Evolutionary conservation across 92 coral and sea anemone species (phyloP).

Genomic region (Plumapathes pennacea): DNA sequence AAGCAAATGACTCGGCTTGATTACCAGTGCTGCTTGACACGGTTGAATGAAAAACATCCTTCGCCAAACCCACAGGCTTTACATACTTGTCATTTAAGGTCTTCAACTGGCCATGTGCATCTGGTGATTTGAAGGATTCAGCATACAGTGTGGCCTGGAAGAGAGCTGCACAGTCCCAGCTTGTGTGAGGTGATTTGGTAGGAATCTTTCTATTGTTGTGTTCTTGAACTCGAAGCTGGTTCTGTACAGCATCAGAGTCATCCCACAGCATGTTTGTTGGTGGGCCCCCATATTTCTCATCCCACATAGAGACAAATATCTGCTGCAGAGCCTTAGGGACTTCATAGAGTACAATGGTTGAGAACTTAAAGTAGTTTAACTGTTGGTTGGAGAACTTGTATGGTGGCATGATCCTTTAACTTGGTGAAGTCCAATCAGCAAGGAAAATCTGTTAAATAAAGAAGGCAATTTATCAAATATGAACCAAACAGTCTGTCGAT

Average conservation of each 20-base stretch:
- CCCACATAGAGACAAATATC: slow-evolving; percentile 50
- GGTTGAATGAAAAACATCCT: too few species aligned
- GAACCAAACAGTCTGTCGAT: too few species aligned
- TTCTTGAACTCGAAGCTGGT: slow-evolving; percentile 7
- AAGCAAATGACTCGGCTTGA: too few species aligned
- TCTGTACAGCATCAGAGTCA: slow-evolving; percentile 48
- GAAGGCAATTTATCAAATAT: too few species aligned
- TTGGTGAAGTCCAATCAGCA: too few species aligned
- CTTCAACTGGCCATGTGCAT: too few species aligned
- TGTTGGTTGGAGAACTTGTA: too few species aligned
- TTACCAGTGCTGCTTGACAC: too few species aligned
- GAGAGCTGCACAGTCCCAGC: slow-evolving; percentile 29
- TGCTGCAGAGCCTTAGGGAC: slow-evolving; percentile 30
- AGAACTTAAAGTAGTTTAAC: slow-evolving; percentile 48
- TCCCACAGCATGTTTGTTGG: slow-evolving; percentile 54
- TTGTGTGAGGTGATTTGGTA: not conserved
- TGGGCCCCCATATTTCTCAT: slow-evolving; percentile 22
- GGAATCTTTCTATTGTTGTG: not conserved
- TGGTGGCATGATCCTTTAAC: too few species aligned
- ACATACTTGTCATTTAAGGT: too few species aligned
- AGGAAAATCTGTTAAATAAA: too few species aligned
- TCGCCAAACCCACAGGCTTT: too few species aligned
- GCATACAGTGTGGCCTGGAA: slow-evolving; percentile 22
- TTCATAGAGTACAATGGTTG: slow-evolving; percentile 46
- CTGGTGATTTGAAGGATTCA: not conserved